phyloP scores from a whole-genome alignment of 2,113 vertebrate species.

The Nothocercus julius region DNA sequence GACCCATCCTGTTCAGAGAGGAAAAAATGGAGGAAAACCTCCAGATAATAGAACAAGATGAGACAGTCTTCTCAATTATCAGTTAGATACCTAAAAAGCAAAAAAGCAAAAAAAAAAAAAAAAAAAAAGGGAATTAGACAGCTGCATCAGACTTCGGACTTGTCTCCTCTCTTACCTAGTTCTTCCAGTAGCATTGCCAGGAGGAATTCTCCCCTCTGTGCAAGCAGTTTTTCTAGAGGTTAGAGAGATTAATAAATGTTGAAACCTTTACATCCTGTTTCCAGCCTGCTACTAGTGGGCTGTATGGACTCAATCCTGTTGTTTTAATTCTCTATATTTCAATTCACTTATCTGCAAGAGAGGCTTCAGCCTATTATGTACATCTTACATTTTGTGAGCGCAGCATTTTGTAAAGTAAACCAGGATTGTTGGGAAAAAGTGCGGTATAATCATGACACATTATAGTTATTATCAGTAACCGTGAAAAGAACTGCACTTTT shows the following conservation, averaged over 20 bases:
- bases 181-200: not conserved
- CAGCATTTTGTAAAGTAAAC: not conserved
- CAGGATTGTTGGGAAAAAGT: not conserved
- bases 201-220: not conserved
- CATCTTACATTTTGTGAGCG: not conserved
- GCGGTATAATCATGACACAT: constrained; percentile 12
- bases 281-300: not conserved
- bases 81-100: not conserved
- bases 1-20: not conserved
- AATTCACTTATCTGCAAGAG: not conserved
- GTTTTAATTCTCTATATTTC: not conserved
- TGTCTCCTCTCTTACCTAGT: not conserved
- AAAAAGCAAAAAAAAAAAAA: not conserved
- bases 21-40: not conserved
- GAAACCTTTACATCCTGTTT: not conserved
- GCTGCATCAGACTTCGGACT: not conserved
- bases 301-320: not conserved
- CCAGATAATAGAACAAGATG: not conserved
- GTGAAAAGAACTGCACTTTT: constrained; percentile 26
- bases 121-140: not conserved
- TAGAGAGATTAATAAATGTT: not conserved
- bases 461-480: constrained; percentile 14
- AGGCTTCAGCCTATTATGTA: not conserved
- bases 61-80: not conserved
- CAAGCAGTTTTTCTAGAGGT: not conserved